Base-by-base conservation (phyloP, 2,113 vertebrate species). In the Indicator indicator region DNA sequence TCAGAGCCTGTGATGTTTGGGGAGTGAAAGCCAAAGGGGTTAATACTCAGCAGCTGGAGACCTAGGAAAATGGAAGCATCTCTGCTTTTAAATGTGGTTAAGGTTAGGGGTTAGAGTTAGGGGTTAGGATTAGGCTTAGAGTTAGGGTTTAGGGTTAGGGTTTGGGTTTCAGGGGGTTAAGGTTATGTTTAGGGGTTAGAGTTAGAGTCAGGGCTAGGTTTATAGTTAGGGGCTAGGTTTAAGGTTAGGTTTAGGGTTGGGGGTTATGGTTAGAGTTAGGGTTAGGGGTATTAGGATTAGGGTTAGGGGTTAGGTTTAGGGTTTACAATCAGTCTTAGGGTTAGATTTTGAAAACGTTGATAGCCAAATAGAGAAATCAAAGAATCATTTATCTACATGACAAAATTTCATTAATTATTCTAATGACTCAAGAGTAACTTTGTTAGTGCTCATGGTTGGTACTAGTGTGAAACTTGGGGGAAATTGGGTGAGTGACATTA, bases 341-440 rank as follows among this genome's bases (percentile, higher is more conserved):
- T 48, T 21, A 21, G 36, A 21, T 78, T 95, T 85, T 46, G 24
- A 87, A 75, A 85, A 62, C 36, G 55, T 55, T 73, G 36, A 74
- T 28, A 78, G 40, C 4, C 0, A 0, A 26, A 56, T n/a, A 26
- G n/a, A 12, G 23, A 50, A 85, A 42, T 76, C 50, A 50, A 36
- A 16, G 36, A 63, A 18, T 88, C n/a, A 20, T 54, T 82, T 69
- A 83, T 20, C 50, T 62, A 55, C 26, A 16, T 52, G 70, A 70
- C 40, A 78, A 82, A 89, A 60, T 16, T 21, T 74, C 54, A 55
- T 62, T 36, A 65, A 70, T 80, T 88, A 80, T 80, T 91, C 93
- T 76, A 55, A 27, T 50, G 52, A 83, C 27, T 67, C 0, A 0
- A 50, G 32, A 72, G 16, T 44, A 59, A 70, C 21, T 44, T 83